Evolutionary conservation across 2,113 vertebrate genomes (phyloP).

Genomic region (Stegostoma tigrinum): DNA sequence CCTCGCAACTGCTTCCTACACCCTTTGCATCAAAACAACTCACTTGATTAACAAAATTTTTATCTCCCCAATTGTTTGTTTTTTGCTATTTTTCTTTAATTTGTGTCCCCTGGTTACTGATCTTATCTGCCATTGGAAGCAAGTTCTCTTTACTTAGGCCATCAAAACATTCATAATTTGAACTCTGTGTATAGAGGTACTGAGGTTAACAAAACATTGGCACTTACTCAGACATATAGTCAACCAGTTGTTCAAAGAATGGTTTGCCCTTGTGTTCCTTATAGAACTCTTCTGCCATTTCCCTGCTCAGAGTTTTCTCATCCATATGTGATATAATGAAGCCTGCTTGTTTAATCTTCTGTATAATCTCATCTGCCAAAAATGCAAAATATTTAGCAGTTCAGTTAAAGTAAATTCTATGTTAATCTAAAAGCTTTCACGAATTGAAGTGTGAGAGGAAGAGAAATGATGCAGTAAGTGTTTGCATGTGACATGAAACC

Average conservation of each 20-base stretch:
- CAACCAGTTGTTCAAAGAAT: slow-evolving; percentile 65
- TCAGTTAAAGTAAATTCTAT: neutral
- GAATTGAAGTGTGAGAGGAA: neutral
- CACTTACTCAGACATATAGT: slow-evolving; percentile 73
- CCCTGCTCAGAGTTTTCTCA: slow-evolving; percentile 58
- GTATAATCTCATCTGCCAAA: slow-evolving; percentile 62
- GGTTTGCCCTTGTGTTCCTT: slow-evolving; percentile 64
- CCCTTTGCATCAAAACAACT: neutral
- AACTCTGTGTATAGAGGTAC: neutral
- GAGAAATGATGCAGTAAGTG: neutral
- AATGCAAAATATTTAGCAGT: neutral
- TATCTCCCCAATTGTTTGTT: neutral
- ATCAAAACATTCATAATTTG: neutral
- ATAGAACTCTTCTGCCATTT: slow-evolving; percentile 71
- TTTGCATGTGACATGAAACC: neutral
- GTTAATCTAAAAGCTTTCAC: neutral
- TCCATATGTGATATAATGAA: slow-evolving; percentile 64
- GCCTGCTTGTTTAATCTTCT: slow-evolving; percentile 57
- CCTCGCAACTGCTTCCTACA: neutral
- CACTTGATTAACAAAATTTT: neutral
- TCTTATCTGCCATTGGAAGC: neutral
- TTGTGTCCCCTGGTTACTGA: neutral
- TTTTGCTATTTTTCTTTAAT: neutral
- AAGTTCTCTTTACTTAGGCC: neutral
- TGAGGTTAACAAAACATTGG: neutral